phyloP scores from a whole-genome alignment of 2,113 vertebrate species.

The Vulpes lagopus region DNA sequence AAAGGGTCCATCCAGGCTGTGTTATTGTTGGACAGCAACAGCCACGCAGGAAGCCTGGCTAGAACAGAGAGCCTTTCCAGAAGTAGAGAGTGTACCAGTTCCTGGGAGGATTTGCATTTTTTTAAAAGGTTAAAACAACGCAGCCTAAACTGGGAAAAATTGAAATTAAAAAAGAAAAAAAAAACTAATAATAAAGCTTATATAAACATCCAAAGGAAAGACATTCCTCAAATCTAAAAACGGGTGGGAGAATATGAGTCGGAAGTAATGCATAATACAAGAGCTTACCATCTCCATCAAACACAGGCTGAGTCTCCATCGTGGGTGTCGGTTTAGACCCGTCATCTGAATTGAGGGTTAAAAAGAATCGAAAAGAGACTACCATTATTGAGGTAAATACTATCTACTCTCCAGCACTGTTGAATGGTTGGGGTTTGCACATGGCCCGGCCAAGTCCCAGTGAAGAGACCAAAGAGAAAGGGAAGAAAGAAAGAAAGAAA shows the following conservation, averaged over 20 bases:
- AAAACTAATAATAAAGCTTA: conserved; percentile 50
- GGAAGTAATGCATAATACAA: not conserved
- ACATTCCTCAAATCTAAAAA: not conserved
- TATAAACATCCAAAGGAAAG: conserved; percentile 37
- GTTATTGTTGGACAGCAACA: conserved; percentile 77
- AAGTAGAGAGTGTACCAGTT: conserved; percentile 53
- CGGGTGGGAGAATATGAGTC: not conserved
- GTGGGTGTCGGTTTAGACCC: conserved; percentile 98
- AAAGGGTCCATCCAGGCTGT: conserved; percentile 67
- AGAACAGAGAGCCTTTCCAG: conserved; percentile 62
- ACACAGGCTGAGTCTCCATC: conserved; percentile 94
- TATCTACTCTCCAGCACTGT: conserved; percentile 99
- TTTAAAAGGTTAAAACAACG: conserved; percentile 71
- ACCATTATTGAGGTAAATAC: conserved; percentile 99
- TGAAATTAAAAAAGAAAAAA: conserved; percentile 59
- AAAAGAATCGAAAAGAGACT: conserved; percentile 99
- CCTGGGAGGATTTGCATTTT: conserved; percentile 66
- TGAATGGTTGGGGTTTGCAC: conserved; percentile 99
- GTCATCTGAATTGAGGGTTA: conserved; percentile 99
- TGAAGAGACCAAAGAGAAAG: conserved; percentile 61
- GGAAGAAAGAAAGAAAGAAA: conserved; percentile 53
- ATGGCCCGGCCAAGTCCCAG: conserved; percentile 93
- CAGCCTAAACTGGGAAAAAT: conserved; percentile 61
- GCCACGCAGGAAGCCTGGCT: conserved; percentile 68
- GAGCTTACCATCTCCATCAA: conserved; percentile 95